phyloP scores from a whole-genome alignment of 1,140 invertebrate genomes.

The Elymnias hypermnestra region DNA sequence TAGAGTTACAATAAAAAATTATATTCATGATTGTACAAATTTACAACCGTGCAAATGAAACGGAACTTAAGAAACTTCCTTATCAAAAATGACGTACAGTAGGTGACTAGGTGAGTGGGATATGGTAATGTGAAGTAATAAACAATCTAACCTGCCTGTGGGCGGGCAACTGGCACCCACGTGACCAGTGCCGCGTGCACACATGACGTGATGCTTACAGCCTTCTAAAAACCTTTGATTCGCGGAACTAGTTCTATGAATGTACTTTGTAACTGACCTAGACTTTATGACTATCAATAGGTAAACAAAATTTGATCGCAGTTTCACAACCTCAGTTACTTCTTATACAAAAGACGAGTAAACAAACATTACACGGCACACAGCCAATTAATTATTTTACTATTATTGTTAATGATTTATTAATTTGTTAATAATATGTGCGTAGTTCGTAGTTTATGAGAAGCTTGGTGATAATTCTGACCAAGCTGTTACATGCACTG shows the following conservation, averaged over 20 bases:
- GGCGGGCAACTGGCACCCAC: constrained; percentile 56
- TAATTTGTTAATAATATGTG: too few relatives aligned
- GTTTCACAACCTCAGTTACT: too few relatives aligned
- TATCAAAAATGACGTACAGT: constrained; percentile 9
- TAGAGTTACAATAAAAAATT: too few relatives aligned
- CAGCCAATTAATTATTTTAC: too few relatives aligned
- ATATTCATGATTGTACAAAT: too few relatives aligned
- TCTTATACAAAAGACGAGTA: too few relatives aligned
- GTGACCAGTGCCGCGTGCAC: constrained; percentile 58
- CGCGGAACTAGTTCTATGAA: constrained; percentile 25
- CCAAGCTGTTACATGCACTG: too few relatives aligned
- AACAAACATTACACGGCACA: too few relatives aligned
- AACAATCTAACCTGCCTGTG: constrained; percentile 31
- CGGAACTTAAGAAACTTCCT: constrained; percentile 13
- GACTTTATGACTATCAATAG: constrained; percentile 7
- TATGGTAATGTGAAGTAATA: constrained; percentile 23
- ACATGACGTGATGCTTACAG: constrained; percentile 49
- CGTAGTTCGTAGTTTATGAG: too few relatives aligned
- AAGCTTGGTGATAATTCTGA: too few relatives aligned
- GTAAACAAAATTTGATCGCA: too few relatives aligned
- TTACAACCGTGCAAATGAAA: constrained; percentile 5
- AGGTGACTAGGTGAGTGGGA: constrained; percentile 22
- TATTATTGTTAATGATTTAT: too few relatives aligned
- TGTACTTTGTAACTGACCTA: constrained; percentile 25
- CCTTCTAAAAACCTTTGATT: constrained; percentile 40